Evolutionary conservation across 2,113 vertebrate species (phyloP).

Genomic region (Paramormyrops kingsleyae): DNA sequence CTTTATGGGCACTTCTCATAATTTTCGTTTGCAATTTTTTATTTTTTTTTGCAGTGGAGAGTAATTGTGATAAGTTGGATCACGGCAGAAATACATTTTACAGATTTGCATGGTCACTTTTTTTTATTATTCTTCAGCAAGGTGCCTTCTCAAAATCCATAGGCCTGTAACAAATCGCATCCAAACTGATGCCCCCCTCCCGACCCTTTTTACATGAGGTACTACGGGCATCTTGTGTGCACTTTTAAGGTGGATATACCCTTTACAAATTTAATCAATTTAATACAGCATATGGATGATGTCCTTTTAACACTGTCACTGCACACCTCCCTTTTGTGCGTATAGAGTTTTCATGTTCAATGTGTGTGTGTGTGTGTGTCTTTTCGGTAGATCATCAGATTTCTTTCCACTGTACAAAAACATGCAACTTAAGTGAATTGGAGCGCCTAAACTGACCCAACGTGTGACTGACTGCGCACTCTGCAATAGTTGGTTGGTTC

Average conservation of each 20-base stretch:
- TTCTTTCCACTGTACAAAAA: not conserved
- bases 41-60: not conserved
- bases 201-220: not conserved
- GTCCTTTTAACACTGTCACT: not conserved
- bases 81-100: not conserved
- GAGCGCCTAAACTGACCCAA: not conserved
- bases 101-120: not conserved
- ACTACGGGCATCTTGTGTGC: not conserved
- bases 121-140: not conserved
- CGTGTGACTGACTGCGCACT: not conserved
- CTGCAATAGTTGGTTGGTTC: not conserved
- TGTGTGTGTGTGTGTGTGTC: not conserved
- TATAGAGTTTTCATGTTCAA: not conserved
- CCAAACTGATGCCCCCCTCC: not conserved
- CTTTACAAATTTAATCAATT: not conserved
- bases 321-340: not conserved
- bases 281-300: not conserved
- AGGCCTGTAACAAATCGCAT: not conserved
- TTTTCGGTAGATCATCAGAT: not conserved
- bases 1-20: not conserved
- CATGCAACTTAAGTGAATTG: not conserved
- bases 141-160: not conserved
- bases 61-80: not conserved
- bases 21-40: not conserved
- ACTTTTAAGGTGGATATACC: not conserved